These are phyloP conservation scores for Xenops minutus DNA, from an alignment of 2,797 vertebrate species.

Conservation along the genomic window DNA sequence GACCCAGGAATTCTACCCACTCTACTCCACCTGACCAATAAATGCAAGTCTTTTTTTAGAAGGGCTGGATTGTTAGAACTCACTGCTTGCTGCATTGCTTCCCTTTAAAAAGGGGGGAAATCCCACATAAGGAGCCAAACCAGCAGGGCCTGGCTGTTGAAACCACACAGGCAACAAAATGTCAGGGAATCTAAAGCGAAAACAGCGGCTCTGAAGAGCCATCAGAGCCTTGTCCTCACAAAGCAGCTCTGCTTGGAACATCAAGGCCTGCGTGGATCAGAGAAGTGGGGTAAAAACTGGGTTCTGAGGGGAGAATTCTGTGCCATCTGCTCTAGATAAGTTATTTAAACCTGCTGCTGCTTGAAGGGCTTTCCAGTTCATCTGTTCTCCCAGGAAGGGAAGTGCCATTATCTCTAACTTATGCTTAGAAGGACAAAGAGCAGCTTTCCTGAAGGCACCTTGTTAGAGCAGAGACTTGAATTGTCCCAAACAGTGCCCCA, in stretches of 20 bases:
- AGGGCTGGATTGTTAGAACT: not conserved
- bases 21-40: constrained; percentile 23
- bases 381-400: not conserved
- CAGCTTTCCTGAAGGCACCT: not conserved
- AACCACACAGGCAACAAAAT: constrained; percentile 22
- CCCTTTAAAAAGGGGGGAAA: constrained; percentile 9
- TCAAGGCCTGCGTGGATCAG: constrained; percentile 2
- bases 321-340: not conserved
- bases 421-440: not conserved
- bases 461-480: not conserved
- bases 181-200: constrained; percentile 7
- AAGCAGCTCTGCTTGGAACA: not conserved
- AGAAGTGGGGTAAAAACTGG: not conserved
- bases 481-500: not conserved
- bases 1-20: not conserved
- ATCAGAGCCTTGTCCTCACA: not conserved
- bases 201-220: not conserved
- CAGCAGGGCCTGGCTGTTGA: not conserved
- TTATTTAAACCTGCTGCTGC: not conserved
- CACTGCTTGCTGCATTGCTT: not conserved
- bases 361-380: not conserved
- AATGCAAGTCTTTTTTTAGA: not conserved
- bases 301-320: not conserved
- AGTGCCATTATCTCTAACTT: not conserved
- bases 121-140: not conserved